These are phyloP conservation scores for Poeciliopsis paucimaculata DNA, from an alignment of 2,797 vertebrate genomes.

Conservation along the genomic window DNA sequence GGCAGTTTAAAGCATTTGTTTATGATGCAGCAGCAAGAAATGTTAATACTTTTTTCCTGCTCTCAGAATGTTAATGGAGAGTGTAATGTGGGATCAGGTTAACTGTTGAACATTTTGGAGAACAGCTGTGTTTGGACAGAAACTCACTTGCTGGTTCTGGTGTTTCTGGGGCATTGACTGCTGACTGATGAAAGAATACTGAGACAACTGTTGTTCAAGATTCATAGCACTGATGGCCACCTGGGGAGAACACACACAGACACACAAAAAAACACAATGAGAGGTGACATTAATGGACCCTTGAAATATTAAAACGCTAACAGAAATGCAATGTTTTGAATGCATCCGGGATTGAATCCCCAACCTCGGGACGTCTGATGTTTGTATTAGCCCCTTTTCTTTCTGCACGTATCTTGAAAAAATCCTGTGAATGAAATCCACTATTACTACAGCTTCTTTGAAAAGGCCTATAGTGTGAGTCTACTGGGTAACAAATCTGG, in stretches of 20 bases:
- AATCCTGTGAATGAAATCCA: too few relatives aligned
- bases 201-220: constrained; percentile 91
- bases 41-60: background rate
- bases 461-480: too few relatives aligned
- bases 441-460: too few relatives aligned
- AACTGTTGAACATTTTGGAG: background rate
- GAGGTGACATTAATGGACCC: background rate
- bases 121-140: background rate
- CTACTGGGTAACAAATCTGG: too few relatives aligned
- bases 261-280: background rate
- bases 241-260: constrained; percentile 59
- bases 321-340: background rate
- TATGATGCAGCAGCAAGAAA: background rate
- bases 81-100: background rate
- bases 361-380: background rate
- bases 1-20: background rate
- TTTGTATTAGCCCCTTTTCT: background rate
- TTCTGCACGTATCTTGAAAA: too few relatives aligned
- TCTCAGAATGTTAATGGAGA: background rate
- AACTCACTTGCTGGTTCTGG: constrained; percentile 71
- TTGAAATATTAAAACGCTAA: background rate
- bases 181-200: constrained; percentile 90
- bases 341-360: background rate
- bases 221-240: constrained; percentile 89
- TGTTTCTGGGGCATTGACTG: constrained; percentile 81